Evolutionary conservation across 2,888 invertebrate species (phyloP).

Genomic region (Limnephilus lunatus): DNA sequence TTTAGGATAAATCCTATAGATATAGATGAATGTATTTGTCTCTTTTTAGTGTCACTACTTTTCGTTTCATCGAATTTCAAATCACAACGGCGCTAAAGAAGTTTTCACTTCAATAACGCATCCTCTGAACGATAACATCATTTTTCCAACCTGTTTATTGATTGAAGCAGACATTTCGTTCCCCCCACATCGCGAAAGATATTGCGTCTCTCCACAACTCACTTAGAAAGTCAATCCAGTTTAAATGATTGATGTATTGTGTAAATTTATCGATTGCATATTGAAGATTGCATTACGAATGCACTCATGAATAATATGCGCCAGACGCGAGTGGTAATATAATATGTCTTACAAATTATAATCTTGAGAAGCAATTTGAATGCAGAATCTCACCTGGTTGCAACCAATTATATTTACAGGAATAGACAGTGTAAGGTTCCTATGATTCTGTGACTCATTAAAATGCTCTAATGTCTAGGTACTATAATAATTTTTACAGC

Average conservation of each 20-base stretch:
- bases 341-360: not conserved
- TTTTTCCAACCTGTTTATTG: conserved; percentile 7
- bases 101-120: not conserved
- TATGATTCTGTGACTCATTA: too few species aligned
- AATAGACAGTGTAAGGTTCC: not conserved
- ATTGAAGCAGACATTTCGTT: conserved; percentile 13
- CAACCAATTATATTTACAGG: not conserved
- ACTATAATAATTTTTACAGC: too few species aligned
- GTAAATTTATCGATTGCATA: not conserved
- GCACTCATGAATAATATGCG: not conserved
- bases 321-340: not conserved
- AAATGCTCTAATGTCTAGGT: too few species aligned
- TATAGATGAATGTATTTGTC: too few species aligned
- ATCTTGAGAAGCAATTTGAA: not conserved
- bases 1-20: too few species aligned
- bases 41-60: too few species aligned
- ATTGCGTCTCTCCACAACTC: conserved; percentile 2
- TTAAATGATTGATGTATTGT: conserved; percentile 14
- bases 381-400: not conserved
- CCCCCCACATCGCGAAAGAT: not conserved
- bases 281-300: not conserved
- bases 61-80: too few species aligned
- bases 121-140: not conserved
- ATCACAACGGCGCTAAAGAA: too few species aligned
- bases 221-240: conserved; percentile 24